These are phyloP conservation scores for Hypomesus transpacificus DNA, from an alignment of 2,113 vertebrate species.

Conservation along the genomic window DNA sequence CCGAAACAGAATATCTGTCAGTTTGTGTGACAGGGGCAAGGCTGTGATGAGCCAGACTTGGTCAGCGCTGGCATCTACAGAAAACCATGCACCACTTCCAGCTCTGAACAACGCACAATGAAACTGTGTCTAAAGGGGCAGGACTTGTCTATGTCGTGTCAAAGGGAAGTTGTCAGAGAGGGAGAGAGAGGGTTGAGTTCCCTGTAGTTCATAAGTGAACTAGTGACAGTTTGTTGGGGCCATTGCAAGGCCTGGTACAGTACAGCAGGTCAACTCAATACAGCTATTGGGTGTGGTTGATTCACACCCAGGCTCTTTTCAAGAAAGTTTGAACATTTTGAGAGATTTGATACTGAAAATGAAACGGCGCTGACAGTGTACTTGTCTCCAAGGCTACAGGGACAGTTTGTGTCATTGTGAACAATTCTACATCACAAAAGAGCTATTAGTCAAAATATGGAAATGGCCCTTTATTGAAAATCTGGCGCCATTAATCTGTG, in stretches of 20 bases:
- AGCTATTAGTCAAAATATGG: too few species aligned
- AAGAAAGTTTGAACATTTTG: too few species aligned
- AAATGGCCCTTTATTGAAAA: too few species aligned
- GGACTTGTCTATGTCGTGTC: conserved; percentile 26
- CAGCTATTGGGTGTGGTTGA: too few species aligned
- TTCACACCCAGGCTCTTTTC: too few species aligned
- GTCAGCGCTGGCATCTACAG: background rate
- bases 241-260: background rate
- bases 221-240: conserved; percentile 27
- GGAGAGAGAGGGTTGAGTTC: conserved; percentile 30
- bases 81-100: background rate
- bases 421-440: too few species aligned
- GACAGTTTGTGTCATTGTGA: too few species aligned
- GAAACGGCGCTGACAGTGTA: too few species aligned
- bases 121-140: background rate
- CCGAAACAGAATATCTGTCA: conserved; percentile 43
- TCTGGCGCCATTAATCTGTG: too few species aligned
- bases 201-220: conserved; percentile 39
- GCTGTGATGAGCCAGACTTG: conserved; percentile 24
- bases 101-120: conserved; percentile 26
- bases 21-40: conserved; percentile 46
- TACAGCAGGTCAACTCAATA: too few species aligned
- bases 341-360: too few species aligned
- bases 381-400: too few species aligned
- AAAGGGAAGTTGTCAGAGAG: conserved; percentile 13